phyloP scores from a whole-genome alignment of 2,888 invertebrate species.

The Lamellibrachia columna region DNA sequence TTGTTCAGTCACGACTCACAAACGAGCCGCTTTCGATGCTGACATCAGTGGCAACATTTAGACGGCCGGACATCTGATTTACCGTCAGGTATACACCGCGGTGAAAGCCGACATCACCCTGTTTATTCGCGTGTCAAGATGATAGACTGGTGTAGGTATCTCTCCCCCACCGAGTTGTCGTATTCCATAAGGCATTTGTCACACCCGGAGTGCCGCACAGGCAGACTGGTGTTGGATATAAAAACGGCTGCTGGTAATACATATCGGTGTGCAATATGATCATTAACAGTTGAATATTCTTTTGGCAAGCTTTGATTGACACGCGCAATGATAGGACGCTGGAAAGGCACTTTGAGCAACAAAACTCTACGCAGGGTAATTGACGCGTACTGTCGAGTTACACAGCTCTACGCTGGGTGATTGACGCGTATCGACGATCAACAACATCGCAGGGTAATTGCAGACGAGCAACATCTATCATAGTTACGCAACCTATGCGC shows the following conservation, averaged over 20 bases:
- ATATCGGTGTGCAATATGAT: not conserved
- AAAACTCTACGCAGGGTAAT: not conserved
- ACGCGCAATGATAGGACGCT: not conserved
- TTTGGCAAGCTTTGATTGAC: not conserved
- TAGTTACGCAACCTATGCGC: not conserved
- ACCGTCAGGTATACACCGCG: conserved; percentile 1
- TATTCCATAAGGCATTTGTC: not conserved
- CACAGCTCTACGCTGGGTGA: not conserved
- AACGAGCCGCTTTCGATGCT: not conserved
- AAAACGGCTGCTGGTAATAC: not conserved
- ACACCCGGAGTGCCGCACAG: not conserved
- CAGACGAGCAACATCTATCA: not conserved
- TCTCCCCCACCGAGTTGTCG: not conserved
- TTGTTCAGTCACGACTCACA: not conserved
- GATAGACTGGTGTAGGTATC: not conserved
- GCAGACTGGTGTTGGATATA: not conserved
- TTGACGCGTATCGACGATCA: not conserved
- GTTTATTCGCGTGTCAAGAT: not conserved
- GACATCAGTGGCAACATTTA: not conserved
- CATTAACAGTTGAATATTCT: not conserved
- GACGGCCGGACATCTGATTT: not conserved
- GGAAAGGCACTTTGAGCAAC: not conserved
- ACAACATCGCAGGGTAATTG: too few species aligned
- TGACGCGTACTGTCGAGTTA: not conserved
- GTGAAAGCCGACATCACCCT: not conserved